Base-by-base conservation (phyloP, 2,888 invertebrate genomes). In the Neoaliturus tenellus region DNA sequence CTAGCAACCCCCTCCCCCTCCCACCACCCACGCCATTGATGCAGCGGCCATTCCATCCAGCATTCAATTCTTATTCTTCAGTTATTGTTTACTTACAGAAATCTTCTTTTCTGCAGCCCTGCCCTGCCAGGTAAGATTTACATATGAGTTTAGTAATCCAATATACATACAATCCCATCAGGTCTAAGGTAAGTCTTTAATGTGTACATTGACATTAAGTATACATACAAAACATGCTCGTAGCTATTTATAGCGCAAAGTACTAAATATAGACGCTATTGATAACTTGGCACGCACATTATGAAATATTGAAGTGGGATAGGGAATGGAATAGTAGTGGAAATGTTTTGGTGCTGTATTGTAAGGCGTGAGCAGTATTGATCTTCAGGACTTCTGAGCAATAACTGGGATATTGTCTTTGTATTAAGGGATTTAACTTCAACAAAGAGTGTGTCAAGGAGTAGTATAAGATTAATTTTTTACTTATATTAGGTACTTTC, bases 21-120 rank as follows among this genome's bases (percentile, higher is more conserved):
- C 78, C 55, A 51, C 48, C 78, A 10, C 48, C 31, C 55, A 33
- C 51, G 31, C 78, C 51, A 71, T 55, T 55, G 51, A 78, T 75
- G 51, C 33, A 31, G 51, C 20, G 35, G 78, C 78, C 55, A 78
- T 51, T 55, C 55, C 28, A 23, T 3, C 31, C 44, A 17, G 25
- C 75, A 39, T 17, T 39, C 69, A 69, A 35, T 39, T 14, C 73
- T 44, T n/a, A n/a, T n/a, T n/a, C n/a, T n/a, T n/a, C n/a, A 28
- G 44, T 28, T 48, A 25, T 78, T 78, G 78, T 78, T 78, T 78
- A 78, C 78, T 33, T 78, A 55, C 78, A 14, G 28, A 55, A 35
- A 28, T 51, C 35, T 35, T 75, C 33, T 33, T 75, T 75, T 41
- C 44, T 75, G 41, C 44, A 44, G 25, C 23, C 41, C 39, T 41